These are phyloP conservation scores for Thunnus thynnus DNA, from an alignment of 2,113 vertebrate genomes.

Conservation along the genomic window DNA sequence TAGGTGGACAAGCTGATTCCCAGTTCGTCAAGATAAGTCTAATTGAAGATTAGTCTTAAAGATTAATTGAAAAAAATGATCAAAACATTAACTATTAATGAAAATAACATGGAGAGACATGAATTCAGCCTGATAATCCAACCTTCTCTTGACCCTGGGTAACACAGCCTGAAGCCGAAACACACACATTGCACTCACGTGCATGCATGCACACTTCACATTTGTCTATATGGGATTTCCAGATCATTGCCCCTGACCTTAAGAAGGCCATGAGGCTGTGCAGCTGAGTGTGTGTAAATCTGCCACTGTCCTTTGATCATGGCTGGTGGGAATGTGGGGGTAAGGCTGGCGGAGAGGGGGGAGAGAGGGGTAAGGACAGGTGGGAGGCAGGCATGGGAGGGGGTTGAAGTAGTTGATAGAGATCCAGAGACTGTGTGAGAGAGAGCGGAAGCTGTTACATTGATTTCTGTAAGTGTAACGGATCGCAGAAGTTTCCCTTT, in stretches of 20 bases:
- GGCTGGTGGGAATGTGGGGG: conserved; percentile 65
- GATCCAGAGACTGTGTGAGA: conserved; percentile 19
- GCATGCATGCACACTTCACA: conserved; percentile 41
- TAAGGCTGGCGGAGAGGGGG: conserved; percentile 1
- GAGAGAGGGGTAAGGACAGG: conserved; percentile 43
- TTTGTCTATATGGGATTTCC: conserved; percentile 73
- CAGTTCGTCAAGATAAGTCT: neutral
- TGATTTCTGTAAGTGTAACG: conserved; percentile 53
- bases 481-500: conserved; percentile 62
- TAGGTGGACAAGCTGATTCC: neutral
- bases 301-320: conserved; percentile 72
- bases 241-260: conserved; percentile 75
- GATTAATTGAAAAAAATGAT: neutral
- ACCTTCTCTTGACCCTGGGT: conserved; percentile 1
- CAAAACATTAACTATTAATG: conserved; percentile 3
- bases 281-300: conserved; percentile 78
- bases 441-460: conserved; percentile 55
- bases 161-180: conserved; percentile 1
- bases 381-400: conserved; percentile 36
- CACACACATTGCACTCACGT: conserved; percentile 1
- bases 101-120: conserved; percentile 23
- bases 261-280: conserved; percentile 50
- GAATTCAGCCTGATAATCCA: conserved; percentile 20
- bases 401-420: neutral
- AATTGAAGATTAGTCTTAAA: neutral